Percentiles rank a stretch among this genome's conserved stretches.
phyloP scores from a whole-genome alignment of 2,113 vertebrate genomes.

The Ailurus styani region DNA sequence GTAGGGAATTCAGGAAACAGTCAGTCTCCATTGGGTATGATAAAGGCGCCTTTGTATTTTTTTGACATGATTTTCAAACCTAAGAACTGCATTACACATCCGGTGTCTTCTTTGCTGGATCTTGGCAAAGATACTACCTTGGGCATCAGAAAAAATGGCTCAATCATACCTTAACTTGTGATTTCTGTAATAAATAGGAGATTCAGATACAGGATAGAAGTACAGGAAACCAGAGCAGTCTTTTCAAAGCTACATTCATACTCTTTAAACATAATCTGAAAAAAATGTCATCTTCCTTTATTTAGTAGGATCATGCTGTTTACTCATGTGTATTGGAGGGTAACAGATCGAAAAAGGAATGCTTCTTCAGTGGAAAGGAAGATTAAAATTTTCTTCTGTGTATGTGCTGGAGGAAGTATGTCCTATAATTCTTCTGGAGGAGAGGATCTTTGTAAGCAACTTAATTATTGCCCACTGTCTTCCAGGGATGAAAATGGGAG shows the following conservation, averaged over 20 bases:
- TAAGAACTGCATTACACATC: neutral
- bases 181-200: neutral
- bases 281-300: neutral
- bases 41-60: neutral
- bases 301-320: neutral
- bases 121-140: neutral
- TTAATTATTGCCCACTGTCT: constrained; percentile 33
- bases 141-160: neutral
- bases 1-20: neutral
- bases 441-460: neutral
- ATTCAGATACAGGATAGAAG: neutral
- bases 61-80: neutral
- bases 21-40: neutral
- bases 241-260: neutral
- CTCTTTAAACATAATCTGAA: neutral
- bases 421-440: accelerated
- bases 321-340: neutral
- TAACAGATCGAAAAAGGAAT: neutral
- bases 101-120: neutral
- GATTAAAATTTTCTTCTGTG: accelerated
- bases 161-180: neutral
- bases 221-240: neutral
- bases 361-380: neutral
- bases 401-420: accelerated
- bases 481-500: constrained; percentile 84